phyloP scores from a whole-genome alignment of 2,113 vertebrate species.

The Sceloporus undulatus region DNA sequence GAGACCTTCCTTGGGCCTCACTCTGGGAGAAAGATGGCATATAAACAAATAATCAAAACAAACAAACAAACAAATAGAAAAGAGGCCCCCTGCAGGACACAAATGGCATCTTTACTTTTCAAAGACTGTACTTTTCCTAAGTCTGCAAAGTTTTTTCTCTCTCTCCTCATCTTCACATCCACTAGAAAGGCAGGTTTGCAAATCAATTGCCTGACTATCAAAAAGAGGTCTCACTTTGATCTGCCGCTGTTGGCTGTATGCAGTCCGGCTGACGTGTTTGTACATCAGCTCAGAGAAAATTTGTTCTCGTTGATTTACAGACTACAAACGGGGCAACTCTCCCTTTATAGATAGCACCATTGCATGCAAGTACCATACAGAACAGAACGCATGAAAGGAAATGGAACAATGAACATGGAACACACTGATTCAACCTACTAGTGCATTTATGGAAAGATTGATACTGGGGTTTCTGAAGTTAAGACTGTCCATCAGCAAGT shows the following conservation, averaged over 20 bases:
- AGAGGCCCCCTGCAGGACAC: too few relatives aligned
- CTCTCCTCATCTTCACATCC: not conserved
- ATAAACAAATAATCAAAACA: too few relatives aligned
- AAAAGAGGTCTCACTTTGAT: not conserved
- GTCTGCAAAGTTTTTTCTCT: not conserved
- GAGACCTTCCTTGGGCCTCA: too few relatives aligned
- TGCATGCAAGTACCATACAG: not conserved
- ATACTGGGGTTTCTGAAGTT: constrained; percentile 33
- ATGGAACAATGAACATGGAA: constrained; percentile 22
- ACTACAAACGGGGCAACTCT: not conserved
- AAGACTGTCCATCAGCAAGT: constrained; percentile 16
- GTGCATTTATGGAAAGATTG: constrained; percentile 21
- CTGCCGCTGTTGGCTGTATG: constrained; percentile 3
- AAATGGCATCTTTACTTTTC: not conserved
- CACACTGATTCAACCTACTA: not conserved
- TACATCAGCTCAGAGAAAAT: not conserved
- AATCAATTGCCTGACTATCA: not conserved
- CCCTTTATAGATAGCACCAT: not conserved
- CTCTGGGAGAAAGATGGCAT: too few relatives aligned
- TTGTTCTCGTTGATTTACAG: constrained; percentile 9
- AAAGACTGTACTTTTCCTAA: not conserved
- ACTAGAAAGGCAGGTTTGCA: not conserved
- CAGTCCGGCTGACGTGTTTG: not conserved
- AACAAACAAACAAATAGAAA: too few relatives aligned
- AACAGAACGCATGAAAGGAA: constrained; percentile 1